Conservation (phyloP, 2,797 vertebrate species). For the Micropoecilia bifurca region DNA sequence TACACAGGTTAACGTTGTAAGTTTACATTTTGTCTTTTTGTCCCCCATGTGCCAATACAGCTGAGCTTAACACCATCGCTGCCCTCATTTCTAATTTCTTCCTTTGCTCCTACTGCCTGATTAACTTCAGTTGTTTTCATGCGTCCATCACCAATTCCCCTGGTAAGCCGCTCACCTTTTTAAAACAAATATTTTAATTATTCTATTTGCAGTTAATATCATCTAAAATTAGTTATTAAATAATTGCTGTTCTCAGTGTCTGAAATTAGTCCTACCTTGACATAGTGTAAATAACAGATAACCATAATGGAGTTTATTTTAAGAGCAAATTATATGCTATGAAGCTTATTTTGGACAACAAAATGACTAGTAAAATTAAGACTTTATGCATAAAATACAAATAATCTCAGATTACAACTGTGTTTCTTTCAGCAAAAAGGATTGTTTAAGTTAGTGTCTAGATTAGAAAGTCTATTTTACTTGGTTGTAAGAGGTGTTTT, state of each 20-base stretch:
- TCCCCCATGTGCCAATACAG: constrained; percentile 51
- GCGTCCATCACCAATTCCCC: constrained; percentile 83
- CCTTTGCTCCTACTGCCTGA: constrained; percentile 82
- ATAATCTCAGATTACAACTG: no score
- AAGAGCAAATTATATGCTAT: background rate
- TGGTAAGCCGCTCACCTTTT: constrained; percentile 56
- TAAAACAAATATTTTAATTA: background rate
- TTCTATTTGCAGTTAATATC: background rate
- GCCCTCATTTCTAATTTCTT: constrained; percentile 85
- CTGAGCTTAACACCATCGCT: constrained; percentile 77
- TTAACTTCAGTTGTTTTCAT: constrained; percentile 86
- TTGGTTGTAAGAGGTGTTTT: background rate
- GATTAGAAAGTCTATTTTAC: background rate
- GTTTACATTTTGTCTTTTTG: background rate
- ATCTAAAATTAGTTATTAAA: no score
- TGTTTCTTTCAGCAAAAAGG: no score
- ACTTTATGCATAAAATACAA: no score
- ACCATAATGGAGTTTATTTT: background rate
- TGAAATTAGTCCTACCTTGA: background rate
- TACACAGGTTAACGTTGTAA: background rate
- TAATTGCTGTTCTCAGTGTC: background rate
- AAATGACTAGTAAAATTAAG: background rate
- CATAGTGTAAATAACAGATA: background rate
- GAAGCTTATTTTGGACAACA: background rate
- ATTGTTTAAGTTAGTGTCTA: background rate